phyloP scores from a whole-genome alignment of 2,797 vertebrate species.

The Sparus aurata region DNA sequence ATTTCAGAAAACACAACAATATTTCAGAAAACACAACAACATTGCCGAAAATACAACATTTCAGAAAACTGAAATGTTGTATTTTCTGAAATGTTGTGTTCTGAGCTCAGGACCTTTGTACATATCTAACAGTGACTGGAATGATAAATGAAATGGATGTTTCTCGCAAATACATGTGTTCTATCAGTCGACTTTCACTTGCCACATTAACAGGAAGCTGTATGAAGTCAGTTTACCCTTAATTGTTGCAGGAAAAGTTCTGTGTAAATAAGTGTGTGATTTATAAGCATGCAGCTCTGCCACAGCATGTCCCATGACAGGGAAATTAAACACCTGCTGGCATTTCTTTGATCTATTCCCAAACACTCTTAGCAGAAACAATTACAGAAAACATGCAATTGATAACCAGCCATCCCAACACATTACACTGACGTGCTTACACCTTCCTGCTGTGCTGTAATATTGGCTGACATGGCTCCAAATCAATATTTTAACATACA shows the following conservation, averaged over 20 bases:
- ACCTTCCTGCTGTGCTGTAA: conserved; percentile 62
- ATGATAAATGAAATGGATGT: conserved; percentile 34
- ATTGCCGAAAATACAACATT: too few species aligned
- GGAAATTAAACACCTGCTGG: conserved; percentile 61
- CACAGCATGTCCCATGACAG: conserved; percentile 42
- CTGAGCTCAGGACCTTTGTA: too few species aligned
- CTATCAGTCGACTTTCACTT: neutral
- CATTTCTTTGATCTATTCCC: conserved; percentile 57
- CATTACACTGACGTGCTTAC: conserved; percentile 39
- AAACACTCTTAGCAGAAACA: conserved; percentile 60
- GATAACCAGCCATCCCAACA: conserved; percentile 43
- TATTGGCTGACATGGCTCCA: conserved; percentile 77
- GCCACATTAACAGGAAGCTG: neutral
- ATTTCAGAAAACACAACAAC: too few species aligned
- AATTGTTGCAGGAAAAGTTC: neutral
- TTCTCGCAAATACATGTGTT: conserved; percentile 17
- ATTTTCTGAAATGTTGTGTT: too few species aligned
- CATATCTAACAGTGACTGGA: conserved; percentile 1
- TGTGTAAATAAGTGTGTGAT: conserved; percentile 28
- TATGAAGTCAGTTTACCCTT: neutral
- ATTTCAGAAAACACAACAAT: too few species aligned
- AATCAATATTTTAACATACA: conserved; percentile 77
- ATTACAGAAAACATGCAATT: conserved; percentile 63
- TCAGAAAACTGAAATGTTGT: too few species aligned
- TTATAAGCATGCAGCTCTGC: conserved; percentile 49